A percentile compares a stretch with the other conserved stretches of the same genome.
Conservation (phyloP, 2,797 vertebrate genomes). For the Eulemur coronatus region DNA sequence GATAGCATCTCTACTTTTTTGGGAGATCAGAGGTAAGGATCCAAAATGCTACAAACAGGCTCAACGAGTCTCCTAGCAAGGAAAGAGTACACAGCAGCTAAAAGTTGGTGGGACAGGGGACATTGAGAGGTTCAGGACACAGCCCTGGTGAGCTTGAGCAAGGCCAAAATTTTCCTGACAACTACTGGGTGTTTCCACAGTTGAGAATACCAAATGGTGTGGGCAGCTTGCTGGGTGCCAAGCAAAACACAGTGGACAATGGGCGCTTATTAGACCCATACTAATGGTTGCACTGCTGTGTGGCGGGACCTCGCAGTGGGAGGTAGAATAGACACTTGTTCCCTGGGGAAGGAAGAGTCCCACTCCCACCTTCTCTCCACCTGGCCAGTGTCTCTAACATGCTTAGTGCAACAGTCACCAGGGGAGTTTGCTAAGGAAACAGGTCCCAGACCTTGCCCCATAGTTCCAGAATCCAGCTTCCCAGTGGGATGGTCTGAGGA, state of each 20-base stretch:
- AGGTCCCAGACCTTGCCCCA: no score
- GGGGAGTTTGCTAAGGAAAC: background rate
- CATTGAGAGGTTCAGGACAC: background rate
- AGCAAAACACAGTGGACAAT: background rate
- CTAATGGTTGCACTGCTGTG: fast-evolving
- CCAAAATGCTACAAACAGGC: background rate
- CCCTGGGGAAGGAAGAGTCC: background rate
- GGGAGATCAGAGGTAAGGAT: background rate
- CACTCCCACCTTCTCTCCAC: background rate
- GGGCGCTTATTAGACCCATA: background rate
- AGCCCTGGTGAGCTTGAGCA: background rate
- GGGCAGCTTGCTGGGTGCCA: background rate
- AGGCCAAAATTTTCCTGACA: background rate
- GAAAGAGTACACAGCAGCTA: background rate
- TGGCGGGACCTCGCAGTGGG: background rate
- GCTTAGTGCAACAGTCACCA: background rate
- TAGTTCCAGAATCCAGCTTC: background rate
- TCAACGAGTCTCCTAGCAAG: background rate
- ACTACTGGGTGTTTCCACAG: background rate
- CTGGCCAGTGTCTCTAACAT: background rate
- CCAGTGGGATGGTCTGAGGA: background rate
- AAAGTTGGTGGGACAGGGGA: background rate
- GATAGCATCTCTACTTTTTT: background rate
- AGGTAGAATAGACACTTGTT: background rate
- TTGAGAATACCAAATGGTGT: background rate